A percentile compares a stretch with the other conserved stretches of the same genome.
These are phyloP conservation scores for Agelaius phoeniceus DNA, from an alignment of 2,113 vertebrate species.

Conservation along the genomic window DNA sequence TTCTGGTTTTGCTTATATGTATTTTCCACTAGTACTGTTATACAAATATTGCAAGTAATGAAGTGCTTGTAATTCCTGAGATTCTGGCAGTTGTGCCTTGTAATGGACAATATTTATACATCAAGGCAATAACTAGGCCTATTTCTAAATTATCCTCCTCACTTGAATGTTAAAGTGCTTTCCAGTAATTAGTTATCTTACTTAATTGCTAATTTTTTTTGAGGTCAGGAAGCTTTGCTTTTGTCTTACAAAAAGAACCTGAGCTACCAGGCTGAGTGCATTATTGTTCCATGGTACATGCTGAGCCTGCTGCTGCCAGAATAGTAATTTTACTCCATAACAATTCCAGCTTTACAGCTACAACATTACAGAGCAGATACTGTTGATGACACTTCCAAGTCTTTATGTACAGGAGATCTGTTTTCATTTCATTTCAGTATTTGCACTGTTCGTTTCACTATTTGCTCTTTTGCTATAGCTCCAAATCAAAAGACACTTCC, in stretches of 20 bases:
- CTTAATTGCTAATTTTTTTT: neutral
- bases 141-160: neutral
- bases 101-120: neutral
- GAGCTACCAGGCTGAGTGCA: neutral
- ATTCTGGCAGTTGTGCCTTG: neutral
- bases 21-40: neutral
- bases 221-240: neutral
- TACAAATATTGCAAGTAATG: neutral
- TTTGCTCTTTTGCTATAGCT: neutral
- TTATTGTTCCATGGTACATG: neutral
- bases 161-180: neutral
- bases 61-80: neutral
- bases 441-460: neutral
- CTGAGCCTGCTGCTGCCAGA: neutral
- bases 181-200: neutral
- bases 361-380: neutral
- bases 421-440: neutral
- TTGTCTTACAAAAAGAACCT: neutral
- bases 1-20: neutral
- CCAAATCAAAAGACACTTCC: neutral
- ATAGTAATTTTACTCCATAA: neutral
- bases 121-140: neutral
- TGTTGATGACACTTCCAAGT: neutral
- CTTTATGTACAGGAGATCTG: neutral
- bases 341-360: neutral